phyloP scores from a whole-genome alignment of 2,113 vertebrate species.

The Hyla sarda region DNA sequence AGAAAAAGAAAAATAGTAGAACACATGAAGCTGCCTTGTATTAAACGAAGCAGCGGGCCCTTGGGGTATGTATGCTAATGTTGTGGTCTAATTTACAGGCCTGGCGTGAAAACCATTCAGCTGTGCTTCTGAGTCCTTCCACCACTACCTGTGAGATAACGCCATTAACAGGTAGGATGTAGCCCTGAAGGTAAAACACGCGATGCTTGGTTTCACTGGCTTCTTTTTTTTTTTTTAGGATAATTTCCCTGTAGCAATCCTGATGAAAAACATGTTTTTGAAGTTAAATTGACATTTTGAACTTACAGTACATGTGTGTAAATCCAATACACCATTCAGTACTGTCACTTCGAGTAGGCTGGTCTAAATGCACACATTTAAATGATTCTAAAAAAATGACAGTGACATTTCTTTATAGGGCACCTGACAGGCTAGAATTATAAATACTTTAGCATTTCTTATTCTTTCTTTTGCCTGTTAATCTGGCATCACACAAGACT shows the following conservation, averaged over 20 bases:
- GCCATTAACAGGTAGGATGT: conserved; percentile 56
- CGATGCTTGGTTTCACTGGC: conserved; percentile 29
- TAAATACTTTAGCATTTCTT: background rate
- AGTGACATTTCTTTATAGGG: background rate
- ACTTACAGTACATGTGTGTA: too few relatives aligned
- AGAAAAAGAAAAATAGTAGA: conserved; percentile 34
- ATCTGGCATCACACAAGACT: too few relatives aligned
- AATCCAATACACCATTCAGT: background rate
- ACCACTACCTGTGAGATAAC: conserved; percentile 59
- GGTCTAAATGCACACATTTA: background rate
- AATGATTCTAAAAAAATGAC: background rate
- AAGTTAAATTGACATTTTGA: background rate
- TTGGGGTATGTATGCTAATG: conserved; percentile 55
- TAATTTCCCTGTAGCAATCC: conserved; percentile 36
- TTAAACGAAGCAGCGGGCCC: conserved; percentile 29
- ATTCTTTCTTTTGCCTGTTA: background rate
- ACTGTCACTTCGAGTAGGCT: background rate
- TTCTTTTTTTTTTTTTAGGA: conserved; percentile 21
- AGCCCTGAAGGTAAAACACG: conserved; percentile 53
- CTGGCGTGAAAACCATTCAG: conserved; percentile 58
- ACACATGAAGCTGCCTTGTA: conserved; percentile 39
- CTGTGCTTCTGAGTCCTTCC: conserved; percentile 57
- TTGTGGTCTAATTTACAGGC: conserved; percentile 57
- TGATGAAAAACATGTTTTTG: background rate
- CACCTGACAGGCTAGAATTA: background rate